Base-by-base conservation (phyloP, 2,113 vertebrate species). In the Morone saxatilis region DNA sequence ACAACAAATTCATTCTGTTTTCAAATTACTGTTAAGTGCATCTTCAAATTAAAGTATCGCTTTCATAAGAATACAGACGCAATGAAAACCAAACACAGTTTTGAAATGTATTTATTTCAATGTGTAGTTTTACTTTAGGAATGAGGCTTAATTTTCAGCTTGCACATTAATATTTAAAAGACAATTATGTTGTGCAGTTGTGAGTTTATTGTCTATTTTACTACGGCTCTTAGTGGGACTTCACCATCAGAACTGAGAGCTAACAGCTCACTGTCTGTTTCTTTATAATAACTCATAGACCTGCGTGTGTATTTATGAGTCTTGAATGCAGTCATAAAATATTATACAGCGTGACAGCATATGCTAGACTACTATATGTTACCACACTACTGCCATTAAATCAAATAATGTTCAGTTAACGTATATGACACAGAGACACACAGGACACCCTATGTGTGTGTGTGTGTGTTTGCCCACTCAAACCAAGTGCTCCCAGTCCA, bases 401-500 rank as follows among this genome's bases (percentile, higher is more conserved):
- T 78, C 51, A 75, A 78, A 82, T 31, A 76, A 75, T 2, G 5
- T 66, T 71, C n/a, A 70, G 7, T 53, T 65, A 22, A 71, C 67
- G 53, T 61, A 57, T 68, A 51, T 51, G 54, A 63, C 12, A 74
- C 48, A 71, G 40, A 75, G 40, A 75, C 61, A 57, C 20, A 59
- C 60, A 77, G 11, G 56, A 56, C 51, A 82, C 13, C 56, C n/a
- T 59, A 69, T 74, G 8, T 43, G 43, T 62, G 69, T 43, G 43
- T 62, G 69, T 66, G 76, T 70, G 57, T 59, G 25, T 41, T 73
- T 76, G 61, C 54, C 78, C 67, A 57, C 63, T 78, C 68, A 41
- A 25, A 65, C 40, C 59, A 74, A 86, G 57, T 50, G 82, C 75
- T 78, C 73, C 84, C 83, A 74, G 85, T 86, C 74, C 68, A 60